Percentiles rank a stretch among this genome's conserved stretches.
Evolutionary conservation across 2,113 vertebrate species (phyloP).

Genomic region (Emydura subglobosa): DNA sequence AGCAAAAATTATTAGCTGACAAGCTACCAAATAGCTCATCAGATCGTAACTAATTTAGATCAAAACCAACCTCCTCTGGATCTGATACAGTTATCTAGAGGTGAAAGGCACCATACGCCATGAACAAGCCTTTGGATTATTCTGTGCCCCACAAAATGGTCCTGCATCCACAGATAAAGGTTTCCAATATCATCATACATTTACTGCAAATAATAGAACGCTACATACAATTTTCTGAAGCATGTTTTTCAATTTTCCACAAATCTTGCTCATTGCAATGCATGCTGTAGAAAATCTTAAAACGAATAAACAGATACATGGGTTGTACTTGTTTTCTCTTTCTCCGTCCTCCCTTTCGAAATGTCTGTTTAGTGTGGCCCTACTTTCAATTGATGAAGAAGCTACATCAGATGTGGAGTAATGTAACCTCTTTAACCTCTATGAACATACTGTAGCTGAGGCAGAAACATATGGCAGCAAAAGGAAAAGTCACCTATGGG

Average conservation of each 20-base stretch:
- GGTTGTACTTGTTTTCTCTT: not conserved
- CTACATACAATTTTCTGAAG: not conserved
- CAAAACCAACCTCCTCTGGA: not conserved
- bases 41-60: not conserved
- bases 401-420: not conserved
- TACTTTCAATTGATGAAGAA: slow-evolving; percentile 22
- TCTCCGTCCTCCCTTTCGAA: not conserved
- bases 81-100: not conserved
- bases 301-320: not conserved
- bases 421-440: slow-evolving; percentile 10
- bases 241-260: not conserved
- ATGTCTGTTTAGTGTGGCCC: not conserved
- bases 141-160: not conserved
- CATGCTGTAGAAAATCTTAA: slow-evolving; percentile 15
- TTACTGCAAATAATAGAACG: not conserved
- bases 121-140: not conserved
- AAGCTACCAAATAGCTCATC: not conserved
- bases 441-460: slow-evolving; percentile 25
- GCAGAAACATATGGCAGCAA: slow-evolving; percentile 43
- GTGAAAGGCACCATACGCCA: not conserved
- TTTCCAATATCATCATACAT: not conserved
- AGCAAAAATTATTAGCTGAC: not conserved
- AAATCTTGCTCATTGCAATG: not conserved
- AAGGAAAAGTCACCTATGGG: not conserved
- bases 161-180: not conserved